Evolutionary conservation across 2,888 invertebrate genomes (phyloP).

Genomic region (Drosophila affinis): DNA sequence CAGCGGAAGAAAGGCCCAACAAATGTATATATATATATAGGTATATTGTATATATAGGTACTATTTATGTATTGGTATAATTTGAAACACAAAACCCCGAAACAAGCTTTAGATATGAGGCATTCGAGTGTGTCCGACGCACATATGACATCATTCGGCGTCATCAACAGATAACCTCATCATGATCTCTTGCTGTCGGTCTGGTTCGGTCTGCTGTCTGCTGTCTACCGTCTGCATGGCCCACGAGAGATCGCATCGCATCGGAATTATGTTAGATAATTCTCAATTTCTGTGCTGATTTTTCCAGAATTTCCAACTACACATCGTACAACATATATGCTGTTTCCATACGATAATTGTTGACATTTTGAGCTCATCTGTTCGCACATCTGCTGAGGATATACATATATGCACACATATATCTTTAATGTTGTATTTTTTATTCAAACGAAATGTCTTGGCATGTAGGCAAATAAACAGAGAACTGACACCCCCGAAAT

Average conservation of each 20-base stretch:
- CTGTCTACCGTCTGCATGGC: slow-evolving; percentile 25
- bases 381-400: slow-evolving; percentile 60
- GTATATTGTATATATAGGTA: slow-evolving; percentile 2
- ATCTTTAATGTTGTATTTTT: slow-evolving; percentile 26
- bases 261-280: slow-evolving; percentile 40
- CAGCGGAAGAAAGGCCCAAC: slow-evolving; percentile 17
- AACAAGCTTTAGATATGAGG: slow-evolving; percentile 53
- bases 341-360: slow-evolving; percentile 28
- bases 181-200: slow-evolving; percentile 33
- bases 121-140: slow-evolving; percentile 66
- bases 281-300: slow-evolving; percentile 36
- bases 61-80: slow-evolving; percentile 17
- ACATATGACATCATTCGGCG: slow-evolving; percentile 70
- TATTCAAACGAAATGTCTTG: slow-evolving; percentile 34
- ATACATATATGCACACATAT: slow-evolving; percentile 6
- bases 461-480: slow-evolving; percentile 53
- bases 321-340: slow-evolving; percentile 4
- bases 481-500: slow-evolving; percentile 31
- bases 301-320: slow-evolving; percentile 44
- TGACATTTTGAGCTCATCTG: slow-evolving; percentile 41
- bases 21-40: slow-evolving; percentile 26
- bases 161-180: slow-evolving; percentile 42
- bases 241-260: slow-evolving; percentile 22
- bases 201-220: background rate
- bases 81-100: slow-evolving; percentile 64